Evolutionary conservation across 2,888 invertebrate genomes (phyloP), one percentile per base, ranked within the genome.

Genomic region (Spisula subtruncata): DNA sequence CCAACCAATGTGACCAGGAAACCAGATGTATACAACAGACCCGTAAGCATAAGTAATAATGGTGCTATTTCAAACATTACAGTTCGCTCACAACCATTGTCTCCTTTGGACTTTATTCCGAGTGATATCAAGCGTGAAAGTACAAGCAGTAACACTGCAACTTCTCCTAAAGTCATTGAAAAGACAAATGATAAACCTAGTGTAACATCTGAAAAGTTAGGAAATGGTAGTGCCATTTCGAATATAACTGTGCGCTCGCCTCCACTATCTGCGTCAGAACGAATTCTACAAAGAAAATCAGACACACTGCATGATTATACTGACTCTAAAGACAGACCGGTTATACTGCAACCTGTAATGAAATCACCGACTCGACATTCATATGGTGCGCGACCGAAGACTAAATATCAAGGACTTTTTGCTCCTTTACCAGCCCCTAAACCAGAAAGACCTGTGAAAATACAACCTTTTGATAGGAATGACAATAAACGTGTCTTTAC

Each of bases 251-350:
- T 86, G 16, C 83, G 88, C 16, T 66, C 75, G 5, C 81, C 88
- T 12, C 86, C 86, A n/a, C 32, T 89, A 29, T 90, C 90, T 8
- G 84, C 90, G 32, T 87, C 88, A n/a, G 88, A 88, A 35, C 81
- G 86, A 84, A 90, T 90, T 32, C 82, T 90, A 25, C 86, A 85
- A 75, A 60, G 85, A 51, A 84, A 87, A 48, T 20, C 80, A 6
- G 80, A 85, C 10, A 35, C 14, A 29, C 32, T 56, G n/a, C 56
- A 41, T 32, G 51, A 46, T 25, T 5, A 48, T 12, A 46, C 48
- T 12, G 48, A 54, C 12, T 85, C 80, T 35, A 85, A 80, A 41
- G 80, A 85, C 48, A 85, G 85, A 41, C 85, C 85, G 20, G 60
- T 85, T 5, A 80, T 85, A 35, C 4, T 85, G 25, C 85, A 85